Evolutionary conservation across 37 sponge, comb jelly and placozoan species (phyloP).

Genomic region (Tethya wilhelma): DNA sequence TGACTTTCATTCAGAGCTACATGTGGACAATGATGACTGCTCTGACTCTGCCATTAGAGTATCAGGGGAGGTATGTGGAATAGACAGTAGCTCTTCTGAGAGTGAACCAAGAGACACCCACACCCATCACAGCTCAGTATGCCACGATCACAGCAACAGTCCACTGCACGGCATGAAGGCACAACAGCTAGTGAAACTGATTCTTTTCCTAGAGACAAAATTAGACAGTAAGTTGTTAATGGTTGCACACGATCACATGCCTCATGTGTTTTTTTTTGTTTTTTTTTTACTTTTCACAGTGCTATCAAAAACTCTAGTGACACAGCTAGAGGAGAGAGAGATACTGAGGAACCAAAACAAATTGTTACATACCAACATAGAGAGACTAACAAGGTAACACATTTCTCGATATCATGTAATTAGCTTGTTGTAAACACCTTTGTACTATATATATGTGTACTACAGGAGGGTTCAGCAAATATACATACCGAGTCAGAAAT

Average conservation of each 20-base stretch:
- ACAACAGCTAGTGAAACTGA: not conserved
- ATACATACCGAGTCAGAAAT: no score
- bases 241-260: not conserved
- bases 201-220: not conserved
- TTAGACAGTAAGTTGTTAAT: not conserved
- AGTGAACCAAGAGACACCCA: no score
- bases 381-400: constrained; percentile 1
- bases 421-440: not conserved
- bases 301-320: not conserved
- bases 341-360: not conserved
- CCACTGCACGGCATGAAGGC: not conserved
- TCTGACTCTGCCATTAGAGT: no score
- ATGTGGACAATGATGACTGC: not conserved
- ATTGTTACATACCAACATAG: constrained; percentile 5
- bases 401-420: no score
- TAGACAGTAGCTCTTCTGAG: no score
- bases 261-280: no score
- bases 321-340: constrained; percentile 6
- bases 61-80: no score
- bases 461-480: not conserved
- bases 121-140: no score
- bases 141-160: constrained; percentile 1
- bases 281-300: not conserved
- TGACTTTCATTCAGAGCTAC: not conserved
- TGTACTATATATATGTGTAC: not conserved